Conservation (phyloP, 2,113 vertebrate genomes). For the Bostrychus sinensis region DNA sequence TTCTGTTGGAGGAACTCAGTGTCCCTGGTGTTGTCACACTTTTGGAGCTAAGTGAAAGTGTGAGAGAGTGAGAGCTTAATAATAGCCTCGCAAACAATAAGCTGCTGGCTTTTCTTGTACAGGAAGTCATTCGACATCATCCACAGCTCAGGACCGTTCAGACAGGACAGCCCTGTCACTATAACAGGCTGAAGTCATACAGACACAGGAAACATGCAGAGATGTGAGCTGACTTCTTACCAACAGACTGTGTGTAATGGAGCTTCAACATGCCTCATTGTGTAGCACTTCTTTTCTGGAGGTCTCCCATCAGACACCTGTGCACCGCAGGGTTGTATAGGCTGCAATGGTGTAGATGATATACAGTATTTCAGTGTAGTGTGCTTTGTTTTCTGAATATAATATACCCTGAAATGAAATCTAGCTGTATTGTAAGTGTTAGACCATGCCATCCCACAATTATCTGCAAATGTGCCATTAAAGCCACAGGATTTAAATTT, state of each 20-base stretch:
- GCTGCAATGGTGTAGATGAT: neutral
- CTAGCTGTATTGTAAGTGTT: too few relatives aligned
- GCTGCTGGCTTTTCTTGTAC: constrained; percentile 14
- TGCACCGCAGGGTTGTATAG: neutral
- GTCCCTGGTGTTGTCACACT: constrained; percentile 50
- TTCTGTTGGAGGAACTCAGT: constrained; percentile 42
- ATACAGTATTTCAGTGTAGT: neutral
- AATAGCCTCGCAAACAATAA: constrained; percentile 13
- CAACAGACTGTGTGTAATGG: neutral
- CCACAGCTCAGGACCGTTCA: neutral
- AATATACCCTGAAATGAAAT: neutral
- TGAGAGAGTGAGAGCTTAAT: constrained; percentile 30
- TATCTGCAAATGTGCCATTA: too few relatives aligned
- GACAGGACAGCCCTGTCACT: constrained; percentile 4
- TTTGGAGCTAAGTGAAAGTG: constrained; percentile 33
- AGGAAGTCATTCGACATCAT: neutral
- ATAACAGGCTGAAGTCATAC: neutral
- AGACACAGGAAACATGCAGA: neutral
- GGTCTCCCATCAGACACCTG: neutral
- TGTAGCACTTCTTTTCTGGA: constrained; percentile 1
- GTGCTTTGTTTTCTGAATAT: neutral
- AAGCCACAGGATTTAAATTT: too few relatives aligned
- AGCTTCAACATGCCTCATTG: constrained; percentile 8
- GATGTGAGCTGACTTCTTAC: neutral
- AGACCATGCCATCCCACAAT: too few relatives aligned